phyloP scores from a whole-genome alignment of 1,140 invertebrate genomes.

The Drosophila bocqueti region DNA sequence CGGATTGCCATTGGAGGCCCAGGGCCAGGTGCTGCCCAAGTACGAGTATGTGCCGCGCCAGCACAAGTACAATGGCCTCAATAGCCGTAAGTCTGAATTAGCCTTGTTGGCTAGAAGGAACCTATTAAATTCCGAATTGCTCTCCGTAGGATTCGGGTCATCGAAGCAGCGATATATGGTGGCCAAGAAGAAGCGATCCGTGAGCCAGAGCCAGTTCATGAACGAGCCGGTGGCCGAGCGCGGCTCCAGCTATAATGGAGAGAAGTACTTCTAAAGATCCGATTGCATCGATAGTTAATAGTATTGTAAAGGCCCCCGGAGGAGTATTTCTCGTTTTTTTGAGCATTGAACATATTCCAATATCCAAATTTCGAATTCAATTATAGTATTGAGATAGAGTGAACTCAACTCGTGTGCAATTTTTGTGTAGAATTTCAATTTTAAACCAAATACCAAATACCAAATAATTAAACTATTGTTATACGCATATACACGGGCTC shows the following conservation, averaged over 20 bases:
- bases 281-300: slow-evolving; percentile 14
- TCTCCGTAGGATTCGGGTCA: slow-evolving; percentile 62
- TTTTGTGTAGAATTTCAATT: slow-evolving; percentile 72
- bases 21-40: slow-evolving; percentile 71
- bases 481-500: slow-evolving; percentile 43
- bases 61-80: slow-evolving; percentile 66
- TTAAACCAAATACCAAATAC: slow-evolving; percentile 34
- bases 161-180: slow-evolving; percentile 83
- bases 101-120: accelerated
- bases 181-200: slow-evolving; percentile 81
- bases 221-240: slow-evolving; percentile 67
- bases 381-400: slow-evolving; percentile 38
- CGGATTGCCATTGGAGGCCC: slow-evolving; percentile 72
- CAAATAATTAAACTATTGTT: slow-evolving; percentile 49
- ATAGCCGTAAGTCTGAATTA: slow-evolving; percentile 49
- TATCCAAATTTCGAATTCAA: slow-evolving; percentile 17
- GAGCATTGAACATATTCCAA: slow-evolving; percentile 41
- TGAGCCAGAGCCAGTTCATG: slow-evolving; percentile 68
- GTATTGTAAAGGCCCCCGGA: slow-evolving; percentile 26
- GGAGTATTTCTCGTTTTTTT: slow-evolving; percentile 32
- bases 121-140: not conserved
- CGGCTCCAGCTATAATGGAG: slow-evolving; percentile 67
- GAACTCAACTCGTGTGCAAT: slow-evolving; percentile 67
- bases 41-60: slow-evolving; percentile 76
- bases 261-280: slow-evolving; percentile 71